phyloP scores from a whole-genome alignment of 2,888 invertebrate species.

The Rhagonycha fulva region DNA sequence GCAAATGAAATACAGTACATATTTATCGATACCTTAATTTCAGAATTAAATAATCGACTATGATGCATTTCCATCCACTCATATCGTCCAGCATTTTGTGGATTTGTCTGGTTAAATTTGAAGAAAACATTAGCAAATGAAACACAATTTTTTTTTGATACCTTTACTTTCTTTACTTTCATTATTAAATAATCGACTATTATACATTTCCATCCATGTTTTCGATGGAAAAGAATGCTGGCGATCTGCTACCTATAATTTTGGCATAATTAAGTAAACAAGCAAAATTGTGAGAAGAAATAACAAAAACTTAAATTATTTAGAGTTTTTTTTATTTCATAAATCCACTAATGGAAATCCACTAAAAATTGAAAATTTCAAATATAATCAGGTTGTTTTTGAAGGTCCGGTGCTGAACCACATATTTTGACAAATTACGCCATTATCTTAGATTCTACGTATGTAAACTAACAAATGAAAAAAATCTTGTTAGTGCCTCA shows the following conservation, averaged over 20 bases:
- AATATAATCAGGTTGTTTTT: neutral
- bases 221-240: conserved; percentile 49
- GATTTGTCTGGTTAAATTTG: neutral
- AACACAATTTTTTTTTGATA: conserved; percentile 18
- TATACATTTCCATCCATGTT: conserved; percentile 49
- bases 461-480: neutral
- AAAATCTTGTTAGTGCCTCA: neutral
- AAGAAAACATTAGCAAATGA: no score
- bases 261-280: neutral
- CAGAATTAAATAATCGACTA: conserved; percentile 31
- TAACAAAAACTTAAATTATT: neutral
- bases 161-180: conserved; percentile 40
- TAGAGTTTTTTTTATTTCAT: neutral
- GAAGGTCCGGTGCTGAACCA: neutral
- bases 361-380: neutral
- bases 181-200: conserved; percentile 32
- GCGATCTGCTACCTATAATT: conserved; percentile 41
- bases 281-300: neutral
- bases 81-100: neutral
- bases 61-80: conserved; percentile 48
- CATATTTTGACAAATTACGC: neutral
- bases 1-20: no score
- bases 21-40: conserved; percentile 38
- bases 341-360: neutral
- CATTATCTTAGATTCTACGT: neutral